phyloP scores from a whole-genome alignment of 2,797 vertebrate genomes.

The Syngnathus rostellatus region DNA sequence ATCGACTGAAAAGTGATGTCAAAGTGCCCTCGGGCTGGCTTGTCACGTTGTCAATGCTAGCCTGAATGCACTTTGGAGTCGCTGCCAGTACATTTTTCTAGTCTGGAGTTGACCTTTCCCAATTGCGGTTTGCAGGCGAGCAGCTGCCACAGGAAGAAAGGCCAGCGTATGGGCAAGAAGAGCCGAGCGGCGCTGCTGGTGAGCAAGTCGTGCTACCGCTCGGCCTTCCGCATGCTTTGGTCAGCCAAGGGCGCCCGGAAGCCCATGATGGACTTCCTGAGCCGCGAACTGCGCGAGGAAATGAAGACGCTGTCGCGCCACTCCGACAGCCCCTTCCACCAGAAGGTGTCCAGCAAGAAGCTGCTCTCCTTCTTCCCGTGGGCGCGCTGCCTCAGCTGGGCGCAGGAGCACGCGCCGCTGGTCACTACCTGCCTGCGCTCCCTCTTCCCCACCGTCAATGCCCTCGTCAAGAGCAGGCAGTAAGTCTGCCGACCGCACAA shows the following conservation, averaged over 20 bases:
- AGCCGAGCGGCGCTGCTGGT: constrained; percentile 49
- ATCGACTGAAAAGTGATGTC: too few species aligned
- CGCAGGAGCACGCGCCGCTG: constrained; percentile 51
- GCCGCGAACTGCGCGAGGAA: constrained; percentile 52
- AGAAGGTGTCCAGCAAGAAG: constrained; percentile 52
- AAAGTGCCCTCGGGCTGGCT: too few species aligned
- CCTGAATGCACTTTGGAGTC: too few species aligned
- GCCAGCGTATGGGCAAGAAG: constrained; percentile 53
- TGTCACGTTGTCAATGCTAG: too few species aligned
- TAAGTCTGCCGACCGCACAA: constrained; percentile 18
- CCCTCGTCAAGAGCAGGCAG: constrained; percentile 51
- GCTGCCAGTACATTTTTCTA: too few species aligned
- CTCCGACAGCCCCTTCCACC: constrained; percentile 51
- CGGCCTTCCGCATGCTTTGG: constrained; percentile 55
- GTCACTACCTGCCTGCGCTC: constrained; percentile 53
- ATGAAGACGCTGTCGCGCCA: constrained; percentile 50
- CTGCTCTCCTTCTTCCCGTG: constrained; percentile 56
- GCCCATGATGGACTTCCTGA: constrained; percentile 60
- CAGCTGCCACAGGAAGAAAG: constrained; percentile 10
- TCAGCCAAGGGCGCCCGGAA: constrained; percentile 55
- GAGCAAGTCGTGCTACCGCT: constrained; percentile 54
- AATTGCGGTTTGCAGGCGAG: constrained; percentile 10
- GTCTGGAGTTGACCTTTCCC: too few species aligned
- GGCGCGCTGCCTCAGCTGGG: constrained; percentile 51
- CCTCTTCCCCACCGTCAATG: constrained; percentile 47